phyloP scores from a whole-genome alignment of 2,797 vertebrate genomes.

The Paguma larvata region DNA sequence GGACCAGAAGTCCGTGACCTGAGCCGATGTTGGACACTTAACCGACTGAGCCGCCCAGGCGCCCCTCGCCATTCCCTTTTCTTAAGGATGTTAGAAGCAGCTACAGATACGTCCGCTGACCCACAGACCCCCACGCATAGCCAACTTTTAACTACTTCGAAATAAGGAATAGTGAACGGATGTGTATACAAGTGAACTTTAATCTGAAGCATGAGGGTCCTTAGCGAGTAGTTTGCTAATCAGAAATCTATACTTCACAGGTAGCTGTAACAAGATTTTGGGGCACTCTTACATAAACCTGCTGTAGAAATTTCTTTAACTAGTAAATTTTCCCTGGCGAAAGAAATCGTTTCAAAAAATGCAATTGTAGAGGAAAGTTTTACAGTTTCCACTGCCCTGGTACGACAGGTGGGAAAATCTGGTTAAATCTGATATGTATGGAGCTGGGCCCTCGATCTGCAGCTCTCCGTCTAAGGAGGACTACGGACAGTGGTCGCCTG shows the following conservation, averaged over 20 bases:
- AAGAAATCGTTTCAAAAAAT: background rate
- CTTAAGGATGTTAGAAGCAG: background rate
- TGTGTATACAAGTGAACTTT: background rate
- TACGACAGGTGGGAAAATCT: background rate
- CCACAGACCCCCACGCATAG: background rate
- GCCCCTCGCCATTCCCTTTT: background rate
- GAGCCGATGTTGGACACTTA: no score
- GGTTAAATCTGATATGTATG: background rate
- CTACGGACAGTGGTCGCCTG: background rate
- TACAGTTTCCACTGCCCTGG: background rate
- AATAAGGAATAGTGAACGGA: fast-evolving
- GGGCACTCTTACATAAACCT: background rate
- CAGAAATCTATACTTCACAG: background rate
- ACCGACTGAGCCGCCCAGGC: no score
- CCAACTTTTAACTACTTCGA: background rate
- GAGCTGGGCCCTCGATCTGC: background rate
- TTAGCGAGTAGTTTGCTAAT: background rate
- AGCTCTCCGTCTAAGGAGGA: background rate
- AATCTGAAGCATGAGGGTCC: background rate
- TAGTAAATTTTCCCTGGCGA: background rate
- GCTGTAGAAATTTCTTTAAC: background rate
- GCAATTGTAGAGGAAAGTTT: background rate
- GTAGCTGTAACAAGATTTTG: background rate
- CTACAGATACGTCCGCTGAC: background rate
- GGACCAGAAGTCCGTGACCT: no score